Base-by-base conservation (phyloP, 2,888 invertebrate genomes). In the Melinopterus prodromus region DNA sequence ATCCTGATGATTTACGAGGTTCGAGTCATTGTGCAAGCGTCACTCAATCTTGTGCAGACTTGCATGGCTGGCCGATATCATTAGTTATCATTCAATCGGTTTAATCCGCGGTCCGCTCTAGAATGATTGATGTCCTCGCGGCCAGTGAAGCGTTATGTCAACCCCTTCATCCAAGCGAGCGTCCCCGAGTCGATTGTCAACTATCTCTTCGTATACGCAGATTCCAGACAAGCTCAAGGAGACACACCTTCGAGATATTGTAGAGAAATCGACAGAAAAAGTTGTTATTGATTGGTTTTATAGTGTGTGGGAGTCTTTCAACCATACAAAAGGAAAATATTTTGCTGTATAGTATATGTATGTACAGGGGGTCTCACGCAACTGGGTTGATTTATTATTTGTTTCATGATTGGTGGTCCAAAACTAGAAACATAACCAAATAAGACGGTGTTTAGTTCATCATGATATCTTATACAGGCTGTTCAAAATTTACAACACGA, bases 21-120 rank as follows among this genome's bases (percentile, higher is more conserved):
- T 3, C 2, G 53, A 7, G 53, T 53, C 53, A 53, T 53, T 53
- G 53, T 53, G 53, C 53, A 53, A 53, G 2, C 53, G 53, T 53
- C 53, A 53, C 9, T 53, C 53, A 53, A 53, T 53, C 53, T 7
- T 53, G 53, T 53, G 53, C 53, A 53, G 53, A 6, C 53, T 53
- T 53, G 53, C 53, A 53, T 53, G 53, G 53, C 53, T 12, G 9
- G 53, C 12, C 53, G 53, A 53, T 53, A 53, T 53, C 53, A 53
- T 53, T 53, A 53, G 53, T 53, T 53, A 53, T 53, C 53, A 53
- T 53, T 53, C 53, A 53, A 53, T 53, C 53, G 53, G 53, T 53
- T 53, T 53, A 53, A 53, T 53, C 7, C 53, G 53, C 53, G 53
- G 53, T 53, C 53, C 53, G 53, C 9, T 3, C 53, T 53, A 7